Conservation (phyloP, 2,888 invertebrate species). For the Kryphioiulus occultus region DNA sequence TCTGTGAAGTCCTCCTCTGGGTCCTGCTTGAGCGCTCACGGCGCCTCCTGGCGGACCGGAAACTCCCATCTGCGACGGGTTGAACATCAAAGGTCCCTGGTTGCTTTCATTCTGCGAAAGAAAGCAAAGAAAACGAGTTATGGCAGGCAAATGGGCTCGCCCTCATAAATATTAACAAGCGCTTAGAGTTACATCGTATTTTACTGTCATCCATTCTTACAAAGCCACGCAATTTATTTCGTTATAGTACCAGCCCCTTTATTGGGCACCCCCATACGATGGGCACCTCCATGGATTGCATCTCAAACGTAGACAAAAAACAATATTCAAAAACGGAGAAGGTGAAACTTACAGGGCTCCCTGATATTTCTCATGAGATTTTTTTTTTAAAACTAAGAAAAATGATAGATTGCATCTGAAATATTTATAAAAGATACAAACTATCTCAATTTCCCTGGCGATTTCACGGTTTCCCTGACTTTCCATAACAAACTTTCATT, state of each 20-base stretch:
- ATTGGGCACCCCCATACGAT: not conserved
- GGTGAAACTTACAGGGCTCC: too few species aligned
- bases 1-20: not conserved
- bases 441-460: too few species aligned
- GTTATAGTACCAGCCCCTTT: not conserved
- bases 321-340: too few species aligned
- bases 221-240: not conserved
- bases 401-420: too few species aligned
- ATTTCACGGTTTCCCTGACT: too few species aligned
- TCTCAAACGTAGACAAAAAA: too few species aligned
- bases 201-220: not conserved
- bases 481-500: too few species aligned
- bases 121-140: not conserved
- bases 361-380: too few species aligned
- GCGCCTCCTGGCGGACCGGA: not conserved
- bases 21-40: not conserved
- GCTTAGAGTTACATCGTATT: not conserved
- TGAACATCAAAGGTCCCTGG: constrained; percentile 12
- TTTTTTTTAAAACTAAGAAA: too few species aligned
- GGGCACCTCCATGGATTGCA: too few species aligned
- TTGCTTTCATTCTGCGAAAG: not conserved
- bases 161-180: not conserved
- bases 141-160: not conserved
- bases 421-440: too few species aligned
- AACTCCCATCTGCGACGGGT: not conserved